Evolutionary conservation across 2,888 invertebrate species (phyloP).

Genomic region (Atethmia centrago): DNA sequence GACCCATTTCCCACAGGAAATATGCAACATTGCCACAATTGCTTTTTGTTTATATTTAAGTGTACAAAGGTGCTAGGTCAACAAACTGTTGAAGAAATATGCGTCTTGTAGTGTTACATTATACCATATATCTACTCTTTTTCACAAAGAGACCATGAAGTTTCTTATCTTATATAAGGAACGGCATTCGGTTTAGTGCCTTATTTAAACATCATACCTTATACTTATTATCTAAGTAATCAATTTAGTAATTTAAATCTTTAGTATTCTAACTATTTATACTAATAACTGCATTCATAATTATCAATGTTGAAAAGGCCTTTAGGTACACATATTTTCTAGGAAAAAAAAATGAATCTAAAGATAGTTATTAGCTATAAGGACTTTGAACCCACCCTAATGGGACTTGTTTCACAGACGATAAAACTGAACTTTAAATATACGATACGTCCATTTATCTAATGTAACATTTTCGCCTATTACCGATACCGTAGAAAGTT

Average conservation of each 20-base stretch:
- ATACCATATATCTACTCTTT: neutral
- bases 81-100: conserved; percentile 1
- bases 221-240: too few relatives aligned
- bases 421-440: conserved; percentile 44
- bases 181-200: neutral
- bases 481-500: conserved; percentile 35
- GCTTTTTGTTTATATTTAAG: conserved; percentile 38
- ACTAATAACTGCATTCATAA: neutral
- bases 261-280: neutral
- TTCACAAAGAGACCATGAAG: neutral
- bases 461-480: conserved; percentile 44
- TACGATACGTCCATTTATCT: conserved; percentile 21
- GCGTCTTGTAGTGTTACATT: neutral
- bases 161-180: neutral
- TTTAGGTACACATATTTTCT: neutral
- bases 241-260: neutral
- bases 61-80: neutral
- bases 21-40: conserved; percentile 50
- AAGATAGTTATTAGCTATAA: neutral
- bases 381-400: conserved; percentile 23
- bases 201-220: neutral
- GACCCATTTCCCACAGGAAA: too few relatives aligned
- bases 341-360: neutral
- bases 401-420: conserved; percentile 27
- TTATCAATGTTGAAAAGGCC: neutral